These are phyloP conservation scores for Ferdinandea cuprea DNA, from an alignment of 2,888 invertebrate species.

Conservation along the genomic window DNA sequence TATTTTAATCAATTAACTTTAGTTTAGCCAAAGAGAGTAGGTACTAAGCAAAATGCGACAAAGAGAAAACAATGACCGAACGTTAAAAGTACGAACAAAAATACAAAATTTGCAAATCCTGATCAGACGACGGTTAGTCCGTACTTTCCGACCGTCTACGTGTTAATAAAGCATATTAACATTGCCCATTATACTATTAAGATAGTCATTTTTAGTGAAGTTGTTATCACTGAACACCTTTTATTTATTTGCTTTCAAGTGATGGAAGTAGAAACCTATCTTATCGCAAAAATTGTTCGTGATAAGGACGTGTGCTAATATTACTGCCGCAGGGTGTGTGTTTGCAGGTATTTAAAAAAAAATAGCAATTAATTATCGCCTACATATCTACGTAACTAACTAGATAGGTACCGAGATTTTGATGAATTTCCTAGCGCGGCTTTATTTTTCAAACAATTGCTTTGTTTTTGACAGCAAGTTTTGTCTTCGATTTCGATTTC, in stretches of 20 bases:
- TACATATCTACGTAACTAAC: neutral
- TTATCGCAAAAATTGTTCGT: conserved; percentile 52
- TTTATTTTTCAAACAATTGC: neutral
- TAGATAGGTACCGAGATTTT: conserved; percentile 13
- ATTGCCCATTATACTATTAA: conserved; percentile 36
- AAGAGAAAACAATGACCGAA: neutral
- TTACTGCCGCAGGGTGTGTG: conserved; percentile 10
- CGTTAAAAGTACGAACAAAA: neutral
- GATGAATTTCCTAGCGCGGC: neutral
- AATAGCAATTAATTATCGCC: neutral
- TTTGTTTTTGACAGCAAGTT: neutral
- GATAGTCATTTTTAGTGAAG: conserved; percentile 33
- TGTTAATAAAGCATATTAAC: conserved; percentile 32
- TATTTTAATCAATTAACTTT: conserved; percentile 4
- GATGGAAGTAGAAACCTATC: conserved; percentile 21
- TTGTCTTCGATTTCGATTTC: neutral
- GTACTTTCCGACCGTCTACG: conserved; percentile 18
- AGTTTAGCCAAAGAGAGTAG: conserved; percentile 11
- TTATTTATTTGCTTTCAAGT: conserved; percentile 41
- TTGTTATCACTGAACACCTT: conserved; percentile 65
- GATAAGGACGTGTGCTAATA: conserved; percentile 56
- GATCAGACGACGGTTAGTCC: neutral
- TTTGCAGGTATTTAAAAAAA: conserved; percentile 7
- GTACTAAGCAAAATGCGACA: neutral
- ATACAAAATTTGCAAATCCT: neutral